These are phyloP conservation scores for Callipepla squamata DNA, from an alignment of 2,113 vertebrate genomes.

Conservation along the genomic window DNA sequence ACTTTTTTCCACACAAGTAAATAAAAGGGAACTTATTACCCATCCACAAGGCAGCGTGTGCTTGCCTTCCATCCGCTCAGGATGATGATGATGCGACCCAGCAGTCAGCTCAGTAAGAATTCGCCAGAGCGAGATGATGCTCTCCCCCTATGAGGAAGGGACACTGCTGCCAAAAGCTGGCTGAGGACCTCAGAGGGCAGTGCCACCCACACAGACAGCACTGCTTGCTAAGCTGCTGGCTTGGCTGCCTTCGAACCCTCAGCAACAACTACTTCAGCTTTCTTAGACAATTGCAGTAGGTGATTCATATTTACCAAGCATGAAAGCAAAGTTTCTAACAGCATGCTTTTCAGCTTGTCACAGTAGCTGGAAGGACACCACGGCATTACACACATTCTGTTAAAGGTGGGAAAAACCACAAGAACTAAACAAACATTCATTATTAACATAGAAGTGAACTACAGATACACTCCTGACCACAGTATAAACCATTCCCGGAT, in stretches of 20 bases:
- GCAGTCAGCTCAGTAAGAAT: background rate
- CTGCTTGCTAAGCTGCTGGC: background rate
- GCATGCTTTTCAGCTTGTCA: background rate
- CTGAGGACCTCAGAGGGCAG: background rate
- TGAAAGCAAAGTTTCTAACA: background rate
- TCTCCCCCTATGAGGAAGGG: background rate
- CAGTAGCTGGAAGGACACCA: background rate
- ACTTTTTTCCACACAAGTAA: background rate
- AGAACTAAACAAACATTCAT: background rate
- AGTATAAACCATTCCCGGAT: background rate
- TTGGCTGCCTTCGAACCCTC: background rate
- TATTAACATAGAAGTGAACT: background rate
- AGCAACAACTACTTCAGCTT: background rate
- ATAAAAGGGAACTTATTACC: background rate
- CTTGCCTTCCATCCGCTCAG: background rate
- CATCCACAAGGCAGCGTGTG: background rate
- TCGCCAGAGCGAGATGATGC: background rate
- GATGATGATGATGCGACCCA: background rate
- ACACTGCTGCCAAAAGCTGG: background rate
- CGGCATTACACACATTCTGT: background rate
- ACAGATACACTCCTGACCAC: background rate
- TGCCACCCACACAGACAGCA: background rate
- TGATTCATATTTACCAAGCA: background rate
- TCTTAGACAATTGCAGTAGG: background rate
- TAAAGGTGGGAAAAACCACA: background rate